Evolutionary conservation across 2,113 vertebrate species (phyloP), one percentile per base, ranked within the genome.

Genomic region (Dolichallabes microphthalmus): DNA sequence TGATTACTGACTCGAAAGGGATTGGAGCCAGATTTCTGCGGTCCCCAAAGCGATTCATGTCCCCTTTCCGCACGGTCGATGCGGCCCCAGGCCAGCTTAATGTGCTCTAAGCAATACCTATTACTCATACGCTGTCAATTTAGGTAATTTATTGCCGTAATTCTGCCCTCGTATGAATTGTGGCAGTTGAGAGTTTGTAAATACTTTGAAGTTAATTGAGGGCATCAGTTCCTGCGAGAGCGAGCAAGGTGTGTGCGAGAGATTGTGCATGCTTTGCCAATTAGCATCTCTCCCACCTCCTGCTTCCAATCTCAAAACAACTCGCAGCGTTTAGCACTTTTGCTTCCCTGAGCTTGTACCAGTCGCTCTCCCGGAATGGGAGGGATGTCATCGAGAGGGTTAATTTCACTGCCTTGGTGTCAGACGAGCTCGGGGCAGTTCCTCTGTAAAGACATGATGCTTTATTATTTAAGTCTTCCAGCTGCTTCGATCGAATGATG

Each of bases 201-300:
- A 90, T 90, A 87, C 86, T 88, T 90, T 75, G 86, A 90, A 89
- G 88, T 86, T 90, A 90, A 90, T 90, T 87, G 89, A 87, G 89
- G 89, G 87, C 89, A 88, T 86, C 86, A 82, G 86, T 82, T 88
- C 63, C 66, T 3, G 80, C 53, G 85, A 86, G 89, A 84, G 55
- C 50, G 30, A 74, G 79, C 66, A 74, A 86, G 85, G 81, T 76
- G 63, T 83, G 80, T 64, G 81, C 76, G 73, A 81, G 69, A 58
- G 79, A 82, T 82, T 84, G 75, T 19, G 53, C 80, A 53, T 63
- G 80, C 85, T 88, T 77, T 76, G 71, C 74, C 89, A 89, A 88
- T 89, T 89, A 88, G 84, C 80, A 45, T 83, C 83, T 55, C 87
- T 71, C 83, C 84, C 84, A 89, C 85, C 87, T 86, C 53, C 87